Evolutionary conservation across 92 coral and sea anemone genomes (phyloP), one percentile per base, ranked within the genome.

Genomic region (Epizoanthus illoricatus): DNA sequence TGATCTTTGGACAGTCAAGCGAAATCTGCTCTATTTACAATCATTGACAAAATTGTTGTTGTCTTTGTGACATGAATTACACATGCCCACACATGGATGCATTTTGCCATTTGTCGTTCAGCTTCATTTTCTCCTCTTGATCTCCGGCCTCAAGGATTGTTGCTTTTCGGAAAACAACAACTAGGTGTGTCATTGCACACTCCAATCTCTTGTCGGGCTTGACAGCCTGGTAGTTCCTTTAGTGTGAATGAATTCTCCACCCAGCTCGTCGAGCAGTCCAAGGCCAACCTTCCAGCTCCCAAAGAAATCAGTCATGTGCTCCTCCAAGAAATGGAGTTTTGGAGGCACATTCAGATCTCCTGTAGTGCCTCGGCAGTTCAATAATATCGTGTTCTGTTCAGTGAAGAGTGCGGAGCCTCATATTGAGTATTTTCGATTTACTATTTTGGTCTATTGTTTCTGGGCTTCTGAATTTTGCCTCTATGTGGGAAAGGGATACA

Each of bases 401-500:
- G 52, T 45, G 52, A 9, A 28, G 33, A 28, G 33, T 28, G 33
- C 33, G 1, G 33, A 28, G 33, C 52, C 52, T 3, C 8, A 3
- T 54, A 49, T 54, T 0, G 21, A 8, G 55, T 73, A 42, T 55
- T 73, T 73, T 54, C 79, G 65, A 55, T 52, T 73, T 23, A 54
- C 12, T 0, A 12, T 55, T 55, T 73, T 73, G 0, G 55, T 73
- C 79, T 65, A 73, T 55, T 54, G 64, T 47, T 54, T 73, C 65
- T 65, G 55, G 64, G 40, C 79, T 42, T 73, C 65, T 17, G 64
- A 41, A 5, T 73, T 13, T 54, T 55, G 79, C 0, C 21, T 3
- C 45, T 54, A 1, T 73, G 79, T 73, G 13, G 79, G 79, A 73
- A 73, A 55, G 0, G 79, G 64, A 73, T 73, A 12, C 4, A 55